These are phyloP conservation scores for Acanthurus leucopareius DNA, from an alignment of 2,797 vertebrate genomes.

Conservation along the genomic window DNA sequence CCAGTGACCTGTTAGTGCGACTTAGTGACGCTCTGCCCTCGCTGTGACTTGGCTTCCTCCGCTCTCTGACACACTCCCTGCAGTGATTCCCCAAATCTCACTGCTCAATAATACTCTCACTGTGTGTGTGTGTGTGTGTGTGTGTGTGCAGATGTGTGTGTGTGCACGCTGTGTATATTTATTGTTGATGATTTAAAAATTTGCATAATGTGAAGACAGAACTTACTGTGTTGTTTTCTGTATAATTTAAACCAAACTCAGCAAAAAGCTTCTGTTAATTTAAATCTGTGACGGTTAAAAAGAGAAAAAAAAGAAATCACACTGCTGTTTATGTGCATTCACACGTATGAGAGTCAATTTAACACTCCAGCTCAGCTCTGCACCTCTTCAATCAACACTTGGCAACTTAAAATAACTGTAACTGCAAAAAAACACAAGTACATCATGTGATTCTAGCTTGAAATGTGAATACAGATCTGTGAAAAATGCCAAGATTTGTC, in stretches of 20 bases:
- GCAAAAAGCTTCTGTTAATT: not conserved
- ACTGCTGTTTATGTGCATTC: slow-evolving; percentile 6
- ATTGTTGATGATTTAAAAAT: not conserved
- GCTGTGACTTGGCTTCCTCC: slow-evolving; percentile 13
- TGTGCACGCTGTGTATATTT: not conserved
- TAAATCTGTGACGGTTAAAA: not conserved
- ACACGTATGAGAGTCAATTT: slow-evolving; percentile 22
- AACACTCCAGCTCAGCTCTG: slow-evolving; percentile 9
- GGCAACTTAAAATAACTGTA: slow-evolving; percentile 20
- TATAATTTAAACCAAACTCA: slow-evolving; percentile 26
- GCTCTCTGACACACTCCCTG: slow-evolving; percentile 33
- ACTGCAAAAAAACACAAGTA: slow-evolving; percentile 13
- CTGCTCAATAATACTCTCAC: slow-evolving; percentile 11
- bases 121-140: not conserved
- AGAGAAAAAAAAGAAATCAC: not conserved
- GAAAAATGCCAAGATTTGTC: not conserved
- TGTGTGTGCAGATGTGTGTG: not conserved
- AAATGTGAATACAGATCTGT: not conserved
- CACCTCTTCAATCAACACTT: slow-evolving; percentile 31
- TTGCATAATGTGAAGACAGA: slow-evolving; percentile 7
- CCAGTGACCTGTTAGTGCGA: slow-evolving; percentile 35
- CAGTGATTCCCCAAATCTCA: slow-evolving; percentile 33
- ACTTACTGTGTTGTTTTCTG: not conserved
- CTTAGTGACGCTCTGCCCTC: slow-evolving; percentile 25
- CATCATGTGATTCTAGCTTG: not conserved